A percentile compares a stretch with the other conserved stretches of the same genome.
Conservation (phyloP, 2,888 invertebrate genomes). For the Stenurella melanura region DNA sequence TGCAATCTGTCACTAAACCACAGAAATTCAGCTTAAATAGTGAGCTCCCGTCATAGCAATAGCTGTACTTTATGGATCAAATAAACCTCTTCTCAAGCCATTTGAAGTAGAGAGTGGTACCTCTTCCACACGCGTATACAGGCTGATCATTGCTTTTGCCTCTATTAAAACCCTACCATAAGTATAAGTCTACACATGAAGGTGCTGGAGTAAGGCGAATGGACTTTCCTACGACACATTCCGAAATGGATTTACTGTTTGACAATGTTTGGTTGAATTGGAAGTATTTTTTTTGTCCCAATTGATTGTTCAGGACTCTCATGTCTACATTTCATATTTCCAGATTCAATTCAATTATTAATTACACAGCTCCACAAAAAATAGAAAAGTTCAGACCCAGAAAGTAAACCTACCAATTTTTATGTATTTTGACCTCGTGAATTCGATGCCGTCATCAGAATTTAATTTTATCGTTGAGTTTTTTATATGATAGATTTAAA, state of each 20-base stretch:
- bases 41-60: slow-evolving; percentile 97
- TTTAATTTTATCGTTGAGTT: no score
- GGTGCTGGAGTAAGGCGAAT: slow-evolving; percentile 91
- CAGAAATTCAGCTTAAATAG: slow-evolving; percentile 98
- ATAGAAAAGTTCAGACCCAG: no score
- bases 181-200: slow-evolving; percentile 97
- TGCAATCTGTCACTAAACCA: slow-evolving; percentile 87
- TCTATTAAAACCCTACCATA: slow-evolving; percentile 93
- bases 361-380: no score
- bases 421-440: no score
- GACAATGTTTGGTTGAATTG: no score
- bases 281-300: no score
- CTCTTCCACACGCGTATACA: slow-evolving; percentile 87
- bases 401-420: no score
- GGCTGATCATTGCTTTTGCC: slow-evolving; percentile 97
- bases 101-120: slow-evolving; percentile 84
- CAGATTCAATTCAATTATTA: no score
- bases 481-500: no score
- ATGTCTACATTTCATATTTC: no score
- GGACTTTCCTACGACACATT: slow-evolving; percentile 84
- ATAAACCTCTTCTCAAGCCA: slow-evolving; percentile 84
- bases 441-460: no score
- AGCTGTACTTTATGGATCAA: slow-evolving; percentile 87
- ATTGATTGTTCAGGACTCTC: no score
- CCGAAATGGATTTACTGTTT: slow-evolving; percentile 92